Evolutionary conservation across 1,140 invertebrate species (phyloP).

Genomic region (Microplitis mediator): DNA sequence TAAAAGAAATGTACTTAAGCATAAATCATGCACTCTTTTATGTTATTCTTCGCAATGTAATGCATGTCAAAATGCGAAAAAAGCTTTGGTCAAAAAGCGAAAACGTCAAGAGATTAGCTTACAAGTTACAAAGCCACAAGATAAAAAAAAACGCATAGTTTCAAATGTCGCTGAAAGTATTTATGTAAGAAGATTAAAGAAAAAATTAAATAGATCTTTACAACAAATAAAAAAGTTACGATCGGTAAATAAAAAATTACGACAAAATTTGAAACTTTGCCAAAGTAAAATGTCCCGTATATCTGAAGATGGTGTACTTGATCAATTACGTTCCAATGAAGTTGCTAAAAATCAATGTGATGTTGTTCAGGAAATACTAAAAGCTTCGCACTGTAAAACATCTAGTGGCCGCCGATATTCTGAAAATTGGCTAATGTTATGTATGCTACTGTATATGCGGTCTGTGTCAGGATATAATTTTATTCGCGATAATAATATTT

Average conservation of each 20-base stretch:
- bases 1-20: not conserved
- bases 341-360: too few relatives aligned
- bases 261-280: not conserved
- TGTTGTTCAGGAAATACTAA: slow-evolving; percentile 24
- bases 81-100: not conserved
- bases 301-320: slow-evolving; percentile 10
- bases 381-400: slow-evolving; percentile 14
- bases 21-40: not conserved
- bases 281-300: not conserved
- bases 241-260: not conserved
- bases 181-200: not conserved
- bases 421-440: slow-evolving; percentile 34
- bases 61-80: not conserved
- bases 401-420: slow-evolving; percentile 25
- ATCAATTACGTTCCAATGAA: slow-evolving; percentile 34
- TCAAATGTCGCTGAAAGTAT: not conserved
- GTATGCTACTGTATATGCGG: slow-evolving; percentile 35
- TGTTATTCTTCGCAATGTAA: not conserved
- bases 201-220: not conserved
- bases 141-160: not conserved
- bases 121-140: not conserved
- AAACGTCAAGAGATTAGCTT: not conserved
- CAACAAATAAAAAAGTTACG: not conserved
- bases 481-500: slow-evolving; percentile 32
- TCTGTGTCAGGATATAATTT: slow-evolving; percentile 36